Conservation (phyloP, 2,113 vertebrate genomes). For the Chloebia gouldiae region DNA sequence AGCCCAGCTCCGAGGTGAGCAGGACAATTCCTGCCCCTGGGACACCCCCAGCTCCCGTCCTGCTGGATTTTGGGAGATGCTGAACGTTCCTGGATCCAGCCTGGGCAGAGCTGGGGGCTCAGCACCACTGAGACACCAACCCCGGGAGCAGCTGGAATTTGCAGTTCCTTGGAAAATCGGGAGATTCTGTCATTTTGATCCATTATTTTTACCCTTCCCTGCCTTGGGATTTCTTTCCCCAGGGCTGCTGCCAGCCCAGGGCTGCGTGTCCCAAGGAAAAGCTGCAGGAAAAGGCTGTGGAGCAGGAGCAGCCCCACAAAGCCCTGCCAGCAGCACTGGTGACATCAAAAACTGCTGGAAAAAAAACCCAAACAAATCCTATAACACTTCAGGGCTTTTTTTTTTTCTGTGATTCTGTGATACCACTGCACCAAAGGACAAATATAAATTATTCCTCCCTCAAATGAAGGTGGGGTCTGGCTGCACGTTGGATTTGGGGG, state of each 20-base stretch:
- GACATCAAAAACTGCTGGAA: background rate
- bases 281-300: background rate
- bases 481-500: background rate
- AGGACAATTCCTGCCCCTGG: background rate
- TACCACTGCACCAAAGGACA: background rate
- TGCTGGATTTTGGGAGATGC: background rate
- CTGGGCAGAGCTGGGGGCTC: background rate
- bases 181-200: background rate
- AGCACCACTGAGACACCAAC: fast-evolving
- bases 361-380: background rate
- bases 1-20: background rate
- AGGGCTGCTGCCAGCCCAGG: background rate
- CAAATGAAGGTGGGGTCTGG: background rate
- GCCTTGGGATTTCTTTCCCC: background rate
- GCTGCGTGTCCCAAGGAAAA: background rate
- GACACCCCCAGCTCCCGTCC: fast-evolving
- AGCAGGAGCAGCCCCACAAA: background rate
- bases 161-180: fast-evolving
- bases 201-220: background rate
- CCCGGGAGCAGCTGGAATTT: background rate
- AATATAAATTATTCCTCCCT: background rate
- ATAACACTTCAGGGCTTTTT: background rate
- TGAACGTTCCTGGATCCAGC: fast-evolving
- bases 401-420: too few species aligned
- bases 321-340: background rate